Evolutionary conservation across 2,113 vertebrate genomes (phyloP), one percentile per base, ranked within the genome.

Genomic region (Catagonus wagneri): DNA sequence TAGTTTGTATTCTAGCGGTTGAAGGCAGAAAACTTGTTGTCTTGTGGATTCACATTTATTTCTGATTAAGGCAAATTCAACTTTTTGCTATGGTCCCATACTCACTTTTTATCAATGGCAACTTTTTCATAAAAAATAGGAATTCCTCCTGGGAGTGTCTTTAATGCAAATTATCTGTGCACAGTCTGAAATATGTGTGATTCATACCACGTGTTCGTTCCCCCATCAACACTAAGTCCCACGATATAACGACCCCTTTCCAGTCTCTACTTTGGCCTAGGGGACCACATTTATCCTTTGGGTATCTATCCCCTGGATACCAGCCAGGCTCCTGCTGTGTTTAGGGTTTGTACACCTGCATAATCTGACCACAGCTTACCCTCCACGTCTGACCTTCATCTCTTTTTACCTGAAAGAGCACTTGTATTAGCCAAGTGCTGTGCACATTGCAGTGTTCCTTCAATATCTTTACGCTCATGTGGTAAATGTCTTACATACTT

Each of bases 121-220:
- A 87, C 34, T 39, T 94, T 94, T 91, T 54, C 10, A 39, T 89
- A 83, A 97, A 97, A 97, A 95, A 83, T 68, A 93, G 39, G 72
- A 63, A 88, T 95, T 94, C 63, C 52, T 93, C 61, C 68, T 84
- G n/a, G 81, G 80, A 94, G 25, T 61, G 11, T 58, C 65, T 9
- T 93, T 90, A 92, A 97, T 90, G 29, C 96, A 83, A 96, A 93
- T 92, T 88, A 34, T 97, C 90, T 95, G 76, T 94, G 91, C 68
- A 56, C 36, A 60, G 74, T 89, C 72, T 83, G 88, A 96, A 96
- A 96, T 95, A 79, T 79, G 72, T 66, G 76, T 94, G 84, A 95
- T 93, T 95, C 93, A 94, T 91, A 16, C 72, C 72, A 34, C 94
- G 91, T 78, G 76, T 85, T 95, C 96, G 76, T 96, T 96, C 95